Conservation (phyloP, 2,113 vertebrate species). For the Muntiacus muntjak region DNA sequence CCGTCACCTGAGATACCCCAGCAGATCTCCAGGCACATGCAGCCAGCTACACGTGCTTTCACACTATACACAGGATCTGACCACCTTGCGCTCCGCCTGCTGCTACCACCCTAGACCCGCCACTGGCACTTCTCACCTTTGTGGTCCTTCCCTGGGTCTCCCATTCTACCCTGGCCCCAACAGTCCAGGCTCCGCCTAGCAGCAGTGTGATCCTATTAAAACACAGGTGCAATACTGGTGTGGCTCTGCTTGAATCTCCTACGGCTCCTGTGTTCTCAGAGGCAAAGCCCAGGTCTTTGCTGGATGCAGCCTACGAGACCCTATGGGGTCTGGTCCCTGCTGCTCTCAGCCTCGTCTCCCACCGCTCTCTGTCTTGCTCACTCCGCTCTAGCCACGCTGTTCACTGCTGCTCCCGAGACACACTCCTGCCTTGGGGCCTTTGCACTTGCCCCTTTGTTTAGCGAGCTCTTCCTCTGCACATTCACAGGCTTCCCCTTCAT, state of each 20-base stretch:
- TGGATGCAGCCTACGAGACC: too few species aligned
- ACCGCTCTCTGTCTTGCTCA: not conserved
- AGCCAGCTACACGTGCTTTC: not conserved
- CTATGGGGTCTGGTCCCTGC: not conserved
- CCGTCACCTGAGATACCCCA: rapidly evolving
- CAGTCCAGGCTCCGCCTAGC: not conserved
- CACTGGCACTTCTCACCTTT: not conserved
- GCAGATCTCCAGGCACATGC: not conserved
- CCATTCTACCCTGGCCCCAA: too few species aligned
- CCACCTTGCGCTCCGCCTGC: rapidly evolving
- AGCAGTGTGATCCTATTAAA: not conserved
- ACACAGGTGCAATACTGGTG: not conserved
- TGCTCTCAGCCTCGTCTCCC: not conserved
- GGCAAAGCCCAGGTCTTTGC: not conserved
- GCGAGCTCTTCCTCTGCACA: not conserved
- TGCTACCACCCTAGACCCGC: not conserved
- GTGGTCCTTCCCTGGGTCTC: not conserved
- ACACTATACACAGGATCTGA: not conserved
- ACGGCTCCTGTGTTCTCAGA: rapidly evolving
- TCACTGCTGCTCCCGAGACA: not conserved
- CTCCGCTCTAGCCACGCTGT: not conserved
- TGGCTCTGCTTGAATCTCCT: not conserved
- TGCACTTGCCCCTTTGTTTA: not conserved
- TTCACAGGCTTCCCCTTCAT: not conserved
- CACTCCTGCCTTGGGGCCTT: not conserved